Conservation (phyloP, 1,140 invertebrate species). For the Drosophila nigrodunni region DNA sequence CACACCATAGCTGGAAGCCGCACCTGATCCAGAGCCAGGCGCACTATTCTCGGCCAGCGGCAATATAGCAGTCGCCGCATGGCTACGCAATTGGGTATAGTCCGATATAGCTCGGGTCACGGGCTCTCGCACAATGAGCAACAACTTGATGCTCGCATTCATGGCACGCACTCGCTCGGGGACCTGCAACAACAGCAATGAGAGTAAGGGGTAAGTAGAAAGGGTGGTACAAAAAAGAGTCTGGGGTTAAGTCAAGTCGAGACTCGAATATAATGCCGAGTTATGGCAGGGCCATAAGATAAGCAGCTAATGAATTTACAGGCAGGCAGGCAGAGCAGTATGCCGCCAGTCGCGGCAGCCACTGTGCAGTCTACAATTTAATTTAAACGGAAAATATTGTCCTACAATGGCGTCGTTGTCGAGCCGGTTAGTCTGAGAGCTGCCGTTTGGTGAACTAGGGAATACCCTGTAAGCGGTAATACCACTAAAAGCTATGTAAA, state of each 20-base stretch:
- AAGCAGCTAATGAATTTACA: slow-evolving; percentile 71
- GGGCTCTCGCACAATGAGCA: slow-evolving; percentile 97
- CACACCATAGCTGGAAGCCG: slow-evolving; percentile 37
- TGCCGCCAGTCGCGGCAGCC: slow-evolving; percentile 44
- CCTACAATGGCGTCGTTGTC: slow-evolving; percentile 48
- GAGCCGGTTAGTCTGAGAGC: not conserved
- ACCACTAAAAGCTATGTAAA: not conserved
- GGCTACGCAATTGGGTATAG: slow-evolving; percentile 94
- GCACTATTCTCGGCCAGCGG: slow-evolving; percentile 80
- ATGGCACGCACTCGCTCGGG: slow-evolving; percentile 95
- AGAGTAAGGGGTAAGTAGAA: not conserved
- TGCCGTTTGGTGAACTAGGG: not conserved
- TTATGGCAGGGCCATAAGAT: slow-evolving; percentile 22
- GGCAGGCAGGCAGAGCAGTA: slow-evolving; percentile 11
- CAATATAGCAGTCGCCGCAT: slow-evolving; percentile 88
- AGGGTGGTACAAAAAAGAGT: not conserved
- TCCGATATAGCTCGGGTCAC: slow-evolving; percentile 98
- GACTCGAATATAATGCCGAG: slow-evolving; percentile 25
- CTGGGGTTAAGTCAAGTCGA: not conserved
- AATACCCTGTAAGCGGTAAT: not conserved
- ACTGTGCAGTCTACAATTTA: slow-evolving; percentile 78
- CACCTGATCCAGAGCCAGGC: slow-evolving; percentile 12
- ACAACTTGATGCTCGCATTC: slow-evolving; percentile 96
- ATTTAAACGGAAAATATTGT: slow-evolving; percentile 76
- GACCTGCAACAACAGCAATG: slow-evolving; percentile 86